Conservation (phyloP, 2,797 vertebrate genomes). For the Sciurus vulgaris region DNA sequence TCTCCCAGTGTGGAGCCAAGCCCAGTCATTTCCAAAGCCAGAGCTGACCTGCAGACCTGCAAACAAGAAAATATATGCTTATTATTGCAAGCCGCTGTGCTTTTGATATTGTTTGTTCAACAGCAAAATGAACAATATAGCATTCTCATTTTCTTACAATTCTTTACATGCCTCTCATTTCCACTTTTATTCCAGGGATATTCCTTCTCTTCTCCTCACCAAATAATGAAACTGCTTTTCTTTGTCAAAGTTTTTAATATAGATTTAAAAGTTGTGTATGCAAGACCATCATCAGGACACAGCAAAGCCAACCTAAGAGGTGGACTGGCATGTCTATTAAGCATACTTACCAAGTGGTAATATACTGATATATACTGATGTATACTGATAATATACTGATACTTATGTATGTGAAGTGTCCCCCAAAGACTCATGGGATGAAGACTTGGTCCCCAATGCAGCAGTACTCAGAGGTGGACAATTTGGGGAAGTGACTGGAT, state of each 20-base stretch:
- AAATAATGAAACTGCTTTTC: too few relatives aligned
- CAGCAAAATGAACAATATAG: neutral
- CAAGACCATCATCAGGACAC: neutral
- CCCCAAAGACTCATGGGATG: too few relatives aligned
- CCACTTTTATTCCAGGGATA: too few relatives aligned
- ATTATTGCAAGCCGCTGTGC: neutral
- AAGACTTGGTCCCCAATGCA: too few relatives aligned
- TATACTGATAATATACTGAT: too few relatives aligned
- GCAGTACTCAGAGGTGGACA: too few relatives aligned
- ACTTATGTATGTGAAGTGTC: too few relatives aligned
- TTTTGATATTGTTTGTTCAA: neutral
- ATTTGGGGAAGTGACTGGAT: too few relatives aligned
- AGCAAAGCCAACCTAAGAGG: neutral
- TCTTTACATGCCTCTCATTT: too few relatives aligned
- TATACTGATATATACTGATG: neutral
- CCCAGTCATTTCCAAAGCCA: neutral
- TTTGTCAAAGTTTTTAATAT: too few relatives aligned
- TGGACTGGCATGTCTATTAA: neutral
- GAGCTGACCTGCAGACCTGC: neutral
- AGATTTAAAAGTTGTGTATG: neutral
- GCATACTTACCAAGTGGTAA: neutral
- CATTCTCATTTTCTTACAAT: neutral
- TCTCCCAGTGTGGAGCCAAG: neutral
- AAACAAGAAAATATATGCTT: slow-evolving; percentile 21
- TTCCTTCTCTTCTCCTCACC: too few relatives aligned